These are phyloP conservation scores for Metopia argyrocephala DNA, from an alignment of 2,888 invertebrate species.

Conservation along the genomic window DNA sequence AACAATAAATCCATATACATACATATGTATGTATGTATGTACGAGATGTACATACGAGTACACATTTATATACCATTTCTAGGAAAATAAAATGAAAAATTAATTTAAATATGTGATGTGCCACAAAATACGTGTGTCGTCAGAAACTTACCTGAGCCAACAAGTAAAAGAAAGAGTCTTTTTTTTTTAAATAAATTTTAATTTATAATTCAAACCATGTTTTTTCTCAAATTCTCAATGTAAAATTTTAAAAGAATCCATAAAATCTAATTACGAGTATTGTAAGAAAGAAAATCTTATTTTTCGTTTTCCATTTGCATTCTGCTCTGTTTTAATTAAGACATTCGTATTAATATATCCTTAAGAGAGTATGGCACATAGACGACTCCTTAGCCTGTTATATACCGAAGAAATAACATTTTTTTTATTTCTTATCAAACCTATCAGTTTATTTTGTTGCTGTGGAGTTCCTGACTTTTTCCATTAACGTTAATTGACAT, in stretches of 20 bases:
- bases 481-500: conserved; percentile 3
- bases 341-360: background rate
- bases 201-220: conserved; percentile 31
- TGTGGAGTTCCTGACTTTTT: background rate
- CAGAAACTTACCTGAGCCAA: conserved; percentile 6
- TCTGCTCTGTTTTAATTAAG: conserved; percentile 23
- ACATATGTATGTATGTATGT: too few relatives aligned
- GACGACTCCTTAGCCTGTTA: background rate
- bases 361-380: background rate
- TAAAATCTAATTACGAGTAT: conserved; percentile 9
- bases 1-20: too few relatives aligned
- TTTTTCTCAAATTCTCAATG: background rate
- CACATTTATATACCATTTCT: background rate
- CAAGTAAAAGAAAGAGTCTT: background rate
- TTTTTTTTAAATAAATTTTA: conserved; percentile 15
- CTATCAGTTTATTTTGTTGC: conserved; percentile 36
- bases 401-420: conserved; percentile 47
- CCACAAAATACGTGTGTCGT: conserved; percentile 7
- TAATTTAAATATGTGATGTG: conserved; percentile 1
- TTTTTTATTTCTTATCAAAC: conserved; percentile 57
- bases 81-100: background rate
- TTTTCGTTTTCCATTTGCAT: background rate
- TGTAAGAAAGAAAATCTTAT: background rate
- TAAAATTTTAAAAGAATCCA: background rate
- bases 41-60: too few relatives aligned